Base-by-base conservation (phyloP, 64 coral and sea anemone species). In the Montipora capricornis region DNA sequence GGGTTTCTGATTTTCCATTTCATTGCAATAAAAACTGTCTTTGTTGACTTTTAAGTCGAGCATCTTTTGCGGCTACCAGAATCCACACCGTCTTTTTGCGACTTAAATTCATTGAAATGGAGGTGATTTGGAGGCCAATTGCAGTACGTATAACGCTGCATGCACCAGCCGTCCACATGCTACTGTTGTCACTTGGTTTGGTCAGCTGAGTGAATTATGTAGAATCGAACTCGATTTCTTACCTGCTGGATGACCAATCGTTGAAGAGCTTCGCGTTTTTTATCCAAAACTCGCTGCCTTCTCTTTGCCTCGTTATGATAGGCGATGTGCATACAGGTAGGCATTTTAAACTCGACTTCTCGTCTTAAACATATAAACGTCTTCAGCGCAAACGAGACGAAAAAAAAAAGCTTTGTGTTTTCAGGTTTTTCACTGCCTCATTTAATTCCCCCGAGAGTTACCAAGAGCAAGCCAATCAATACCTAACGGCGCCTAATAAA, bases 281-380 rank as follows among this genome's bases (percentile, higher is more conserved):
- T 91, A 12, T 95, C 94, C 13, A 95, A 75, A 6, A 92, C 44
- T 9, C 84, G 90, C 47, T 95, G 94, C 17, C 68, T 80, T 92
- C 94, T 81, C 6, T 95, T 90, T 20, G 94, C 94, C 45, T 95
- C 94, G 8, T 50, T 5, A 69, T 95, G 94, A 92, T 77, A 95
- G 17, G 94, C 89, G 15, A 89, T 92, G 44, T 88, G 44, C 14
- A 49, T 78, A 3, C 44, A 49, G 4, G 76, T 49, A 2, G 68
- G 20, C 80, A 82, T 82, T 61, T 82, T 86, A 2, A 15, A 75
- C 14, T 58, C 22, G 61, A 84, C 6, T 64, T 76, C 70, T 64
- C 59, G 61, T 61, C 76, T 66, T 47, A 16, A 4, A 49, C 6
- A 75, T 15, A 8, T 4, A 37, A 2, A 24, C 5, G 10, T 68